Conservation (phyloP, 2,113 vertebrate genomes). For the Pongo abelii region DNA sequence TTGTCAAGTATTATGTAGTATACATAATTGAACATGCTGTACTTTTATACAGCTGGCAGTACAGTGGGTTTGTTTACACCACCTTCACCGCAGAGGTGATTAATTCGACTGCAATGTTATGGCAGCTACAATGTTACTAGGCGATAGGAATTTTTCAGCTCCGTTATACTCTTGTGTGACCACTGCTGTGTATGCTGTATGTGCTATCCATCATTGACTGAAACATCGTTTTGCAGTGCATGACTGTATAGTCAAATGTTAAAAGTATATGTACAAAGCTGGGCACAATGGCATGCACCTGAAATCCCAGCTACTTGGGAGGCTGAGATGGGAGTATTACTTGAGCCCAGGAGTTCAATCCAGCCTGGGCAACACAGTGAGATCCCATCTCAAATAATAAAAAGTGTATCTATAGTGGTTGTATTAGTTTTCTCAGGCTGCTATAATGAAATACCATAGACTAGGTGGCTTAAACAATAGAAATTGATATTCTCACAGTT, state of each 20-base stretch:
- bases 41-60: neutral
- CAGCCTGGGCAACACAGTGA: too few species aligned
- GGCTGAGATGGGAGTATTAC: too few species aligned
- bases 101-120: neutral
- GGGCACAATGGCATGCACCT: too few species aligned
- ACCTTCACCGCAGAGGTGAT: neutral
- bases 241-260: neutral
- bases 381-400: too few species aligned
- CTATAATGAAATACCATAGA: neutral
- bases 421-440: neutral
- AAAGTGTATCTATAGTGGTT: neutral
- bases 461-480: neutral
- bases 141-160: neutral
- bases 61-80: neutral
- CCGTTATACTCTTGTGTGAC: neutral
- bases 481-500: neutral
- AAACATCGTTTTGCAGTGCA: neutral
- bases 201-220: neutral
- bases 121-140: neutral
- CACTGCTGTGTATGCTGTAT: neutral
- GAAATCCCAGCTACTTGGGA: too few species aligned
- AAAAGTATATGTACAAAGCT: neutral
- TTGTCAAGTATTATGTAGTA: neutral
- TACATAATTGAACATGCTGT: too few species aligned
- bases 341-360: too few species aligned